Evolutionary conservation across 1,140 invertebrate genomes (phyloP).

Genomic region (Drosophila lini): DNA sequence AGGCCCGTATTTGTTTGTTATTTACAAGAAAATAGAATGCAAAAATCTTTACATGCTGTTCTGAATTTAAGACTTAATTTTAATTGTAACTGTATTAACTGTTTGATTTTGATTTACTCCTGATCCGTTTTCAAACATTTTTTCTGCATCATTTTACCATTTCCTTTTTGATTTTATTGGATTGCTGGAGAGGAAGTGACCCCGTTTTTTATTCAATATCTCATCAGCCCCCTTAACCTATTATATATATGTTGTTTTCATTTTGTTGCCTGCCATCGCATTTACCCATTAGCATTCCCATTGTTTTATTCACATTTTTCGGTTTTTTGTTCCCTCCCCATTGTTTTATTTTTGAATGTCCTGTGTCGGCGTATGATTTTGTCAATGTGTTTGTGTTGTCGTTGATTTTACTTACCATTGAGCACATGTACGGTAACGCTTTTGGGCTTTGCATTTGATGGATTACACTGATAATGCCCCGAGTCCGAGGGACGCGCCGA

Average conservation of each 20-base stretch:
- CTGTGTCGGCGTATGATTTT: constrained; percentile 39
- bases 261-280: not conserved
- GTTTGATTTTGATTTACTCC: too few species aligned
- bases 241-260: not conserved
- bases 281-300: constrained; percentile 39
- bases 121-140: constrained; percentile 25
- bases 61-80: too few species aligned
- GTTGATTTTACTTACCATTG: constrained; percentile 91
- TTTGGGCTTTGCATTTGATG: constrained; percentile 93
- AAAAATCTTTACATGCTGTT: not conserved
- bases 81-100: too few species aligned
- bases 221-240: not conserved
- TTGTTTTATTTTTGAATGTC: constrained; percentile 48
- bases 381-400: constrained; percentile 53
- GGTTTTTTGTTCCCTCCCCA: not conserved
- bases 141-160: constrained; percentile 50
- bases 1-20: not conserved
- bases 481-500: constrained; percentile 90
- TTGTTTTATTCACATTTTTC: constrained; percentile 47
- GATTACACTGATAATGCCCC: constrained; percentile 92
- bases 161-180: constrained; percentile 23
- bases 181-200: not conserved
- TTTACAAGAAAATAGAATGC: not conserved
- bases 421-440: constrained; percentile 95
- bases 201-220: constrained; percentile 19